phyloP scores from a whole-genome alignment of 2,113 vertebrate species.

The Calonectris borealis region DNA sequence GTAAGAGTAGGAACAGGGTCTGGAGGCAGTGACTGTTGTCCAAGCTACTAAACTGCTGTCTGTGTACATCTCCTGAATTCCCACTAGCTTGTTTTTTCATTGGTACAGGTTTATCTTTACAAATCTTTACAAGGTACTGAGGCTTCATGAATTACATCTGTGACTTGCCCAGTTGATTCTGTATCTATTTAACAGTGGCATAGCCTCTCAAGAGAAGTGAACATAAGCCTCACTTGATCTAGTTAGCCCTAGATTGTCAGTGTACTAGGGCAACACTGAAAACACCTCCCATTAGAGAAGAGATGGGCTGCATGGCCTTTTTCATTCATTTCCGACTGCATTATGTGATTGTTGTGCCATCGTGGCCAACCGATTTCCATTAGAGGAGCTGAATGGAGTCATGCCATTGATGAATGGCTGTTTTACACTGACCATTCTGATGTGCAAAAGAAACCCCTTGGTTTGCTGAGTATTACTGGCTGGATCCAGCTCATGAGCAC shows the following conservation, averaged over 20 bases:
- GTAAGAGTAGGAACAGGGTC: not conserved
- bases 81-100: not conserved
- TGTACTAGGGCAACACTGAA: not conserved
- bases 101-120: not conserved
- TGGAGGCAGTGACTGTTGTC: too few relatives aligned
- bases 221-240: not conserved
- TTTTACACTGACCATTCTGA: not conserved
- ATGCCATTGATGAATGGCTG: not conserved
- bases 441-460: not conserved
- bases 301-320: not conserved
- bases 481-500: not conserved
- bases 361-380: fast-evolving
- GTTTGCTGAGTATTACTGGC: not conserved
- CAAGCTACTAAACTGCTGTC: not conserved
- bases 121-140: not conserved
- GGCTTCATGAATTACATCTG: not conserved
- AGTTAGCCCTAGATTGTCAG: not conserved
- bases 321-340: not conserved
- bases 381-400: not conserved
- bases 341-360: not conserved
- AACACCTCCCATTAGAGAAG: not conserved
- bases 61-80: not conserved
- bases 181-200: not conserved
- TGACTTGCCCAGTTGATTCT: not conserved
- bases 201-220: not conserved